Conservation (phyloP, 2,888 invertebrate genomes). For the Philonicus albiceps region DNA sequence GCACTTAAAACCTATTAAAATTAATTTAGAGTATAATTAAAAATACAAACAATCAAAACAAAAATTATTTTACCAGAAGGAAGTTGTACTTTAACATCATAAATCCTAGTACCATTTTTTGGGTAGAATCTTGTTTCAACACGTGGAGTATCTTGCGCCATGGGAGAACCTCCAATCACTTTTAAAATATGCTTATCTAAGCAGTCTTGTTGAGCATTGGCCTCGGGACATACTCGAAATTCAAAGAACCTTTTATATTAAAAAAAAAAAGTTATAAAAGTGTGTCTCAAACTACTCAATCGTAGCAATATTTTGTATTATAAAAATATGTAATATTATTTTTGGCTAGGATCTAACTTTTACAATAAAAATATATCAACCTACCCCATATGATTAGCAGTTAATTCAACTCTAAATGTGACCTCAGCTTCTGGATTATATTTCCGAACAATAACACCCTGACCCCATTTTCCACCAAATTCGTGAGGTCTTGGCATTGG, state of each 20-base stretch:
- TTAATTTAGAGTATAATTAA: background rate
- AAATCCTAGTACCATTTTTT: conserved; percentile 78
- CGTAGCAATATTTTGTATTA: no score
- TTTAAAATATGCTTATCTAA: conserved; percentile 76
- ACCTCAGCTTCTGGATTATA: conserved; percentile 74
- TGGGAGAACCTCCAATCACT: conserved; percentile 62
- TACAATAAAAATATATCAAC: no score
- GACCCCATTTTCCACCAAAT: conserved; percentile 82
- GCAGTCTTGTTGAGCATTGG: conserved; percentile 77
- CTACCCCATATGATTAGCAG: conserved; percentile 83
- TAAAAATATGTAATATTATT: no score
- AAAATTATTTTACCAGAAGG: conserved; percentile 60
- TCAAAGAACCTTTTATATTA: conserved; percentile 71
- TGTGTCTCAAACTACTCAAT: background rate
- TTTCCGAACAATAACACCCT: conserved; percentile 81
- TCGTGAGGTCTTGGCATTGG: conserved; percentile 79
- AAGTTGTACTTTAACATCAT: conserved; percentile 76
- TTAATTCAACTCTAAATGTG: conserved; percentile 81
- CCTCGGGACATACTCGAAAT: conserved; percentile 81
- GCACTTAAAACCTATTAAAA: conserved; percentile 70
- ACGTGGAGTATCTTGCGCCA: conserved; percentile 63
- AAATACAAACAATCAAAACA: background rate
- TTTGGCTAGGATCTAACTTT: no score
- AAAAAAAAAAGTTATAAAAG: background rate
- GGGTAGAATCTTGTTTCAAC: conserved; percentile 74